Base-by-base conservation (phyloP, 2,797 vertebrate species). In the Pachyuromys duprasi region DNA sequence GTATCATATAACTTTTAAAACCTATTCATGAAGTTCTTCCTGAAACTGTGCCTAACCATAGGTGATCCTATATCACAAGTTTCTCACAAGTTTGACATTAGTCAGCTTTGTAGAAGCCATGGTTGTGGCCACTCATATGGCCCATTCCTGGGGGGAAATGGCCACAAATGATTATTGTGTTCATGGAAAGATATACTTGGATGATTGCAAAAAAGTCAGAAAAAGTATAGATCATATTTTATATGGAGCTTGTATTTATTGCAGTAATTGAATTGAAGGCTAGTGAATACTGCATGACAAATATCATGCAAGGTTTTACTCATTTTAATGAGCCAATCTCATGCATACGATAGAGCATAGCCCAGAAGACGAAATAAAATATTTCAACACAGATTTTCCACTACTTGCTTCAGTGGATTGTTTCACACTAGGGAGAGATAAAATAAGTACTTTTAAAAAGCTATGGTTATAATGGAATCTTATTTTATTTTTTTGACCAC, bases 191-290 rank as follows among this genome's bases (percentile, higher is more conserved):
- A 81, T 60, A 20, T 76, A 42, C 39, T 78, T 89, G 6, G 45
- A 17, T 75, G 28, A 90, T 88, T 70, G 13, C 87, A 6, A 92
- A 94, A 53, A 94, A 55, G 79, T 83, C 2, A 87, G 55, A 89
- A 92, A 97, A 97, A 97, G 87, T 14, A 55, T 0, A 3, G 26
- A 0, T 89, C 75, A 69, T 20, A 87, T 92, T 92, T 96, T 87
- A 5, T 82, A 70, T 17, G 62, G 28, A 55, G 57, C 57, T 94
- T 55, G 82, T 70, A 36, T 55, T 13, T 8, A 53, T 74, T 93
- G 13, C 8, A 96, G 90, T 96, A 95, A 98, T 91, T 96, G 74
- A 95, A 79, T 89, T 96, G 93, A 89, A 90, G 94, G 92, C 55
- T 93, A 97, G 93, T 86, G 20, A 95, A 87, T 49, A 92, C 1